These are phyloP conservation scores for Helostoma temminkii DNA, from an alignment of 2,797 vertebrate genomes.

Conservation along the genomic window DNA sequence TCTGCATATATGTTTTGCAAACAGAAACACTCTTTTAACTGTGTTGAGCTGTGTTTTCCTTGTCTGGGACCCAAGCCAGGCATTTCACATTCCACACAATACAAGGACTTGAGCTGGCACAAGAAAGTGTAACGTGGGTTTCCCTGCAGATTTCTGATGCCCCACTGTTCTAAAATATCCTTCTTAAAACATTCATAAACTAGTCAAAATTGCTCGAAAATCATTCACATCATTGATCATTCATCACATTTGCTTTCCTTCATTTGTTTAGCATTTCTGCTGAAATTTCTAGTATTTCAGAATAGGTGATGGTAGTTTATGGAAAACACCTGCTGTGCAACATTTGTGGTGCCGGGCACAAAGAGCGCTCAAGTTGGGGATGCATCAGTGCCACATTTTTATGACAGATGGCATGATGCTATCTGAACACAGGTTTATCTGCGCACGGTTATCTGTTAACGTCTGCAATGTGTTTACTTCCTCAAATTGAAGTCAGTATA, in stretches of 20 bases:
- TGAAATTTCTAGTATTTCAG: constrained; percentile 15
- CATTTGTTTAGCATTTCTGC: not conserved
- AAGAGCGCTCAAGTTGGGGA: not conserved
- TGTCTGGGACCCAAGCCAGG: constrained; percentile 67
- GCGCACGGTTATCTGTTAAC: not conserved
- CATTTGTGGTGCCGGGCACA: not conserved
- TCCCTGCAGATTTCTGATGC: constrained; percentile 10
- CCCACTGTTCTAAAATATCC: constrained; percentile 40
- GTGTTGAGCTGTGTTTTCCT: constrained; percentile 55
- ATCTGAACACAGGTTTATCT: not conserved
- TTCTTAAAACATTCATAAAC: constrained; percentile 30
- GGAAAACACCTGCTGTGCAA: constrained; percentile 34
- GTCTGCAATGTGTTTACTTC: not conserved
- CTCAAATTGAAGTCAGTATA: no score
- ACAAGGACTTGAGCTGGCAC: constrained; percentile 63
- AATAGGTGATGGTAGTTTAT: constrained; percentile 34
- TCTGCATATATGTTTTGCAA: constrained; percentile 40
- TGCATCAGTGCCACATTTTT: not conserved
- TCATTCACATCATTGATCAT: constrained; percentile 12
- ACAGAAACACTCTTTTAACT: constrained; percentile 43
- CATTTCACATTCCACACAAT: constrained; percentile 72
- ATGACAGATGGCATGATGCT: not conserved
- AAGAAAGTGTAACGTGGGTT: constrained; percentile 28
- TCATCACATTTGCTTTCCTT: constrained; percentile 1
- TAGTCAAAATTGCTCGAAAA: constrained; percentile 52